These are phyloP conservation scores for Chaetogeoica ovagalla DNA, from an alignment of 2,888 invertebrate species.

Conservation along the genomic window DNA sequence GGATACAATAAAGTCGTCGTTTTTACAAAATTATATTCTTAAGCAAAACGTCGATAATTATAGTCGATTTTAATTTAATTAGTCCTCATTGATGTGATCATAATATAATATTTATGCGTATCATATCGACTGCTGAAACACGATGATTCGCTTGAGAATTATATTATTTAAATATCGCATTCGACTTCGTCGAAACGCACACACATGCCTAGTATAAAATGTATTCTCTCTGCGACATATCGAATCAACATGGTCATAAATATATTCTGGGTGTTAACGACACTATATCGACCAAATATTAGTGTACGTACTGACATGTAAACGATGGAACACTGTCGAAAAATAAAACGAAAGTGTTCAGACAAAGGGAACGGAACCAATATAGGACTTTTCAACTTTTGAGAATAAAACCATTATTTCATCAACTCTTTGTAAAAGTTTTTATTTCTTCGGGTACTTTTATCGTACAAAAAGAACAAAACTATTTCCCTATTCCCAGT, in stretches of 20 bases:
- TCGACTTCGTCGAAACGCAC: too few species aligned
- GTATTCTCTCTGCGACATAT: neutral
- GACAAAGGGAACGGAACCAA: neutral
- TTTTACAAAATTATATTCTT: too few species aligned
- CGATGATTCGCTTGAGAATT: too few species aligned
- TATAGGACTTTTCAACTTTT: slow-evolving; percentile 6
- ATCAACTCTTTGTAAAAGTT: neutral
- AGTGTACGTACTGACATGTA: neutral
- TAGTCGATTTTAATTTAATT: too few species aligned
- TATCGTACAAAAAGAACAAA: neutral
- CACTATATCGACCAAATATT: neutral
- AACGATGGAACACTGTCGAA: neutral
- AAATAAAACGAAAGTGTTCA: neutral
- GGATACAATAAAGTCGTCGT: too few species aligned
- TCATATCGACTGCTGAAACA: too few species aligned
- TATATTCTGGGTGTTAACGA: neutral
- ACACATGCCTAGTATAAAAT: too few species aligned
- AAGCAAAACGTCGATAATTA: too few species aligned
- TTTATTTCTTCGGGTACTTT: neutral
- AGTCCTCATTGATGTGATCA: too few species aligned
- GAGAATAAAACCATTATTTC: neutral
- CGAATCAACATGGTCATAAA: neutral
- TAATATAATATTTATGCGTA: too few species aligned
- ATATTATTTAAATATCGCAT: too few species aligned
- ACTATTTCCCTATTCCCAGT: too few species aligned